Base-by-base conservation (phyloP, 2,113 vertebrate genomes). In the Sterrhoptilus dennistouni region DNA sequence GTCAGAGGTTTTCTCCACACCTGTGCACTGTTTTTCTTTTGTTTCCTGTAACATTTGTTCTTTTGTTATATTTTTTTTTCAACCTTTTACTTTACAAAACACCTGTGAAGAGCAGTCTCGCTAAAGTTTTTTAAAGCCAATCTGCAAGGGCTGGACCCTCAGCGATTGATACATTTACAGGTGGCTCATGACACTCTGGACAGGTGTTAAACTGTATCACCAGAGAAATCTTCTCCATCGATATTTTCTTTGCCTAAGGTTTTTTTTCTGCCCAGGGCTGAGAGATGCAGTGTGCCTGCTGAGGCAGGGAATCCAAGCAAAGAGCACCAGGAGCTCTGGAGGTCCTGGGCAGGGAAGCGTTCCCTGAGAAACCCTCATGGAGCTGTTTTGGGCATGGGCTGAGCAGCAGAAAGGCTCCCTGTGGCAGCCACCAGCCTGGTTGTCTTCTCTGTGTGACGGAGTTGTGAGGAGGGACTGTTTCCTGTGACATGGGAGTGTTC, bases 221-320 rank as follows among this genome's bases (percentile, higher is more conserved):
- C 45, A 47, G 44, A 8, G 36, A 59, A 83, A 9, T 40, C 24
- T 60, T 69, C 40, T 79, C 28, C 40, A 11, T 0, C 8, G 22
- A 14, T 27, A 7, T 29, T 69, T 75, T 50, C 35, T 87, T 60
- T 66, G 63, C 11, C 50, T 42, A 17, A 21, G 1, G 1, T 15
- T 45, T 83, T 87, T 75, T 66, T 8, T 14, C 24, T 53, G 38
- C 18, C 15, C 15, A 12, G 25, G 49, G 29, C 19, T 78, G 81
- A 56, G 45, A 59, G 40, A 33, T 50, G 44, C 29, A 52, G 8
- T 2, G 3, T 56, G 22, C 35, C 66, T 65, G 50, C 0, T 0
- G 21, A 50, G 47, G 27, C 38, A 29, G 13, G 22, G 70, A 54
- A 64, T 50, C 54, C 49, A 19, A 40, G 27, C 5, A 59, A 33